Percentiles rank a stretch among this genome's conserved stretches.
phyloP scores from a whole-genome alignment of 2,888 invertebrate genomes.

The Nephrotoma guestfalica region DNA sequence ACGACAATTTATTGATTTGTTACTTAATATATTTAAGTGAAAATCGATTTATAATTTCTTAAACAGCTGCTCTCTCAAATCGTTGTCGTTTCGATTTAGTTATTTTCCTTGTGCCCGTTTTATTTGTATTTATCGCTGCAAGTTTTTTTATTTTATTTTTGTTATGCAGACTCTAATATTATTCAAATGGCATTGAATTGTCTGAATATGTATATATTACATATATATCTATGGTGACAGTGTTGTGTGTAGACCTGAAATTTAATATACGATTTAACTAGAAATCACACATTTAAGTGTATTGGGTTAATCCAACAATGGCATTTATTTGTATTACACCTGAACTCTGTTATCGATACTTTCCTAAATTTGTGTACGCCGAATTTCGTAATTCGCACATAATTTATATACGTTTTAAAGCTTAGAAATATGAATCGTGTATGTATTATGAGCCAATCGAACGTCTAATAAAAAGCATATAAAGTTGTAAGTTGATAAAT shows the following conservation, averaged over 20 bases:
- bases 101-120: not conserved
- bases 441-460: not conserved
- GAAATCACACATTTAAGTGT: not conserved
- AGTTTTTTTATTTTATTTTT: not conserved
- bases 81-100: not conserved
- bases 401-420: too few relatives aligned
- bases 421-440: not conserved
- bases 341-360: not conserved
- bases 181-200: not conserved
- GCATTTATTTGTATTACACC: not conserved
- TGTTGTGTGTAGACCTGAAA: not conserved
- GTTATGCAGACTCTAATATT: not conserved
- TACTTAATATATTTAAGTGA: not conserved
- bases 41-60: not conserved
- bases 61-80: not conserved
- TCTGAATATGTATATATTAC: not conserved
- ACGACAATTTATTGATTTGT: not conserved
- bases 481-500: not conserved
- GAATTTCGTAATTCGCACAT: too few relatives aligned
- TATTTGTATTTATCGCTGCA: not conserved
- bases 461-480: not conserved
- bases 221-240: not conserved
- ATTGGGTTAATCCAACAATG: not conserved
- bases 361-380: too few relatives aligned
- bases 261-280: not conserved